A percentile compares a stretch with the other conserved stretches of the same genome.
Evolutionary conservation across 2,113 vertebrate genomes (phyloP).

Genomic region (Nothoprocta pentlandii): DNA sequence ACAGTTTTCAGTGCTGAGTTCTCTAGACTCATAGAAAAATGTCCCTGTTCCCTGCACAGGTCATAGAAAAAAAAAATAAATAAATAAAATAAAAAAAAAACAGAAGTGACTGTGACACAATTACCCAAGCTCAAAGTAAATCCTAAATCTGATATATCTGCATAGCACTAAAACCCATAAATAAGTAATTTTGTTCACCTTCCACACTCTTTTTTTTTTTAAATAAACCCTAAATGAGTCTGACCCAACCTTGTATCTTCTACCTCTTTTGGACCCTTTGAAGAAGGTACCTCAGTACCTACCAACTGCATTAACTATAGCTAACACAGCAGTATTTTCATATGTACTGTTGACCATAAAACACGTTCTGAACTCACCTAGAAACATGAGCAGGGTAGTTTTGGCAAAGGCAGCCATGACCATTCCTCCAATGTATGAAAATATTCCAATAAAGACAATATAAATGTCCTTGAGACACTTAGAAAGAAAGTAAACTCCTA

Average conservation of each 20-base stretch:
- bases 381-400: conserved; percentile 90
- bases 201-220: not conserved
- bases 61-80: not conserved
- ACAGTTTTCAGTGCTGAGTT: not conserved
- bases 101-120: not conserved
- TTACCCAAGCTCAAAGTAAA: not conserved
- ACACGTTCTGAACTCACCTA: conserved; percentile 83
- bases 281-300: rapidly evolving
- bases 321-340: not conserved
- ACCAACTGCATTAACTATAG: not conserved
- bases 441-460: conserved; percentile 87
- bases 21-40: not conserved
- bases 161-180: not conserved
- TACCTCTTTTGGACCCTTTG: not conserved
- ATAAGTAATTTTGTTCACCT: not conserved
- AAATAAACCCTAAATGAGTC: not conserved
- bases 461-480: conserved; percentile 83
- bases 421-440: conserved; percentile 85
- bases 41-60: not conserved
- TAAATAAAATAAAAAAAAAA: not conserved
- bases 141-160: not conserved
- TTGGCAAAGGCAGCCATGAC: conserved; percentile 84
- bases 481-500: conserved; percentile 86
- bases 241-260: not conserved
- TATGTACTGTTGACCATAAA: not conserved